Evolutionary conservation across 1,140 invertebrate species (phyloP).

Genomic region (Acromyrmex heyeri): DNA sequence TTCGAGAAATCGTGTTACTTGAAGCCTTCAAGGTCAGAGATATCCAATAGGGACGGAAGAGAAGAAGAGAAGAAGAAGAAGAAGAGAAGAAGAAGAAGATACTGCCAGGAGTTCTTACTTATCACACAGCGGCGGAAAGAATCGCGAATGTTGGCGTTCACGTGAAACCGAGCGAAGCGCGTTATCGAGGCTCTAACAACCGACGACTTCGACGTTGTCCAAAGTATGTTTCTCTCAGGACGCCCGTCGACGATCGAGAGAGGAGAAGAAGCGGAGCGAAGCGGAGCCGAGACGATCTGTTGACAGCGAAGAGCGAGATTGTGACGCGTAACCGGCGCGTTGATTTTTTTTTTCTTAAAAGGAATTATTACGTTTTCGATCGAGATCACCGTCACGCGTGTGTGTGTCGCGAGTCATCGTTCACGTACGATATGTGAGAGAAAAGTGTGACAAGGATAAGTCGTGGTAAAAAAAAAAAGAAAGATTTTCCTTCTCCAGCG

Average conservation of each 20-base stretch:
- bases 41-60: too few species aligned
- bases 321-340: neutral
- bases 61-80: too few species aligned
- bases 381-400: neutral
- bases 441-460: neutral
- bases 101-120: neutral
- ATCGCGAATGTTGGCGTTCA: neutral
- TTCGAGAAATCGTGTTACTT: too few species aligned
- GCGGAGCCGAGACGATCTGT: slow-evolving; percentile 2
- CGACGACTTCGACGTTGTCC: neutral
- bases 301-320: slow-evolving; percentile 18
- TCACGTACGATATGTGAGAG: slow-evolving; percentile 41
- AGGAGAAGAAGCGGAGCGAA: neutral
- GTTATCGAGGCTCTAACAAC: neutral
- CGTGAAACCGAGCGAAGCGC: neutral
- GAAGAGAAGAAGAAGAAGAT: neutral
- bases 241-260: slow-evolving; percentile 1
- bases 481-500: neutral
- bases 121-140: neutral
- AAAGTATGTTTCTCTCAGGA: slow-evolving; percentile 28
- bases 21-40: too few species aligned
- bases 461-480: neutral
- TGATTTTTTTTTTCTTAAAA: neutral
- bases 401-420: neutral
- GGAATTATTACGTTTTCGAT: neutral